Conservation (phyloP, 64 coral and sea anemone species). For the Dendrophyllia cribrosa region DNA sequence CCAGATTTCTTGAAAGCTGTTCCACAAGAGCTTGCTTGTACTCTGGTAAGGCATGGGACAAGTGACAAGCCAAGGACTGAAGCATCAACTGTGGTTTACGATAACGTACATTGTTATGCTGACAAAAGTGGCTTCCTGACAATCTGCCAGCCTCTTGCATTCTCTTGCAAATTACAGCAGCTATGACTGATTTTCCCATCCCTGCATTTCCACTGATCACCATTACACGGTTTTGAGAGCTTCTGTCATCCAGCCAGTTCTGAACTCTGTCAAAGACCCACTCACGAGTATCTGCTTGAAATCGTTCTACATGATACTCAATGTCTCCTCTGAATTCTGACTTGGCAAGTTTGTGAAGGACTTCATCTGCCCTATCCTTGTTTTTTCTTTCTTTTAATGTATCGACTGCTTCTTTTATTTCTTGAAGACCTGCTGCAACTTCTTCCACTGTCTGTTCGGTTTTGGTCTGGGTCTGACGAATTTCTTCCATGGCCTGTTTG, state of each 20-base stretch:
- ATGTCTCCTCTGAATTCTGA: neutral
- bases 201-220: slow-evolving; percentile 52
- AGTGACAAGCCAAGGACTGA: slow-evolving; percentile 41
- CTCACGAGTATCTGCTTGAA: slow-evolving; percentile 5
- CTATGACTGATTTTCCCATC: slow-evolving; percentile 43
- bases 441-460: too few relatives aligned
- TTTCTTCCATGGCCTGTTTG: too few relatives aligned
- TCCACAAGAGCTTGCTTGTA: slow-evolving; percentile 23
- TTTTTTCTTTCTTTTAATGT: neutral
- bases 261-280: neutral
- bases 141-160: slow-evolving; percentile 41
- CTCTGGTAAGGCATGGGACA: slow-evolving; percentile 42
- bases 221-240: slow-evolving; percentile 2
- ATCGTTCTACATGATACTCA: neutral
- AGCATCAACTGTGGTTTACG: slow-evolving; percentile 41
- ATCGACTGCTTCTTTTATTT: neutral
- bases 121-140: slow-evolving; percentile 55
- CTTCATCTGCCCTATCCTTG: neutral
- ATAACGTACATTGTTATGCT: slow-evolving; percentile 37
- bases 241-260: neutral
- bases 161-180: slow-evolving; percentile 29
- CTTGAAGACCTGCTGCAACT: neutral
- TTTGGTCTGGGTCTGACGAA: too few relatives aligned
- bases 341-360: neutral
- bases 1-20: slow-evolving; percentile 56